Evolutionary conservation across 2,797 vertebrate species (phyloP).

Genomic region (Simalia tracyae): DNA sequence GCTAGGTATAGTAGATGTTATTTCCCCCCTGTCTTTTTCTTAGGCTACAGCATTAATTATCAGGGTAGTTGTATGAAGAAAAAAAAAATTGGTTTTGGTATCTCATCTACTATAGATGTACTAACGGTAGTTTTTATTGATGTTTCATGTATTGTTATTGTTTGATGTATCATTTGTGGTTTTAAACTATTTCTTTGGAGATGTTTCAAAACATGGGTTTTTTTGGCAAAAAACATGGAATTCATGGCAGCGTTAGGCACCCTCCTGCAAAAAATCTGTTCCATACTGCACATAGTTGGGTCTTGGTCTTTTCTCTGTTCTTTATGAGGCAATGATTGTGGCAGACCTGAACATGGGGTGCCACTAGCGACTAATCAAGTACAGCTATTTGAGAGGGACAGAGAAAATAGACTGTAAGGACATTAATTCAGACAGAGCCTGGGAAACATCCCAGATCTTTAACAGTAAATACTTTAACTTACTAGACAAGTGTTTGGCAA

Average conservation of each 20-base stretch:
- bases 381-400: not conserved
- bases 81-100: not conserved
- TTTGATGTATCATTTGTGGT: not conserved
- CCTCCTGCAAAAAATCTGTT: not conserved
- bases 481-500: constrained; percentile 33
- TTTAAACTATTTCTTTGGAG: not conserved
- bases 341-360: not conserved
- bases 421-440: constrained; percentile 22
- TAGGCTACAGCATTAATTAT: not conserved
- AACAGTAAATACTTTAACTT: constrained; percentile 36
- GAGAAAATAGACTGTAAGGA: not conserved
- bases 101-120: not conserved
- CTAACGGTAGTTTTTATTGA: not conserved
- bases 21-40: not conserved
- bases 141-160: not conserved
- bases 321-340: not conserved
- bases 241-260: not conserved
- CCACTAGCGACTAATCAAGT: not conserved
- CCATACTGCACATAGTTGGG: not conserved
- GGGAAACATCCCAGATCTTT: constrained; percentile 19
- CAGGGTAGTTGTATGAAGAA: not conserved
- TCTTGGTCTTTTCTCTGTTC: not conserved
- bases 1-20: not conserved
- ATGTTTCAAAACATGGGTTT: not conserved
- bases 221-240: not conserved